These are phyloP conservation scores for Takifugu flavidus DNA, from an alignment of 2,113 vertebrate species.

Conservation along the genomic window DNA sequence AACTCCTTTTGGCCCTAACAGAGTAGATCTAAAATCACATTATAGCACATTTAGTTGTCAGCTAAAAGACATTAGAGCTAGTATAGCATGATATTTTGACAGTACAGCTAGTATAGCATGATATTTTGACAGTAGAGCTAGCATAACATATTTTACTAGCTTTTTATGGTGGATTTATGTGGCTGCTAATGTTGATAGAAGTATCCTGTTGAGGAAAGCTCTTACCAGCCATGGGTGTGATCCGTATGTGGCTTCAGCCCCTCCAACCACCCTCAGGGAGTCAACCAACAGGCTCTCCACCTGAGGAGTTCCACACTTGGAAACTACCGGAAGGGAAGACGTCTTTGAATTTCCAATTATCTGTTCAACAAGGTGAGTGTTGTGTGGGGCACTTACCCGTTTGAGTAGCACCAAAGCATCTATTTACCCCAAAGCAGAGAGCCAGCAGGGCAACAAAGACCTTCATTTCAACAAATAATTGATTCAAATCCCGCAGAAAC, in stretches of 20 bases:
- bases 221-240: slow-evolving; percentile 85
- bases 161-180: too few species aligned
- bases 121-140: too few species aligned
- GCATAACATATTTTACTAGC: too few species aligned
- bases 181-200: neutral
- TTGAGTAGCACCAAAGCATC: slow-evolving; percentile 6
- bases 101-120: too few species aligned
- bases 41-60: too few species aligned
- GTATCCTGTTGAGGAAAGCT: neutral
- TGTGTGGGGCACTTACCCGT: slow-evolving; percentile 46
- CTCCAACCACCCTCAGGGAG: slow-evolving; percentile 80
- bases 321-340: slow-evolving; percentile 49
- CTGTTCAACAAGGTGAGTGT: too few species aligned
- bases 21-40: too few species aligned
- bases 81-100: too few species aligned
- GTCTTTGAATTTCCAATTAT: neutral
- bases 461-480: slow-evolving; percentile 2
- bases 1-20: too few species aligned
- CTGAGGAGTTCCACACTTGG: slow-evolving; percentile 71
- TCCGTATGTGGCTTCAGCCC: slow-evolving; percentile 72
- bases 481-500: slow-evolving; percentile 11
- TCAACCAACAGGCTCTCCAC: slow-evolving; percentile 43
- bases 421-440: slow-evolving; percentile 49
- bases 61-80: too few species aligned
- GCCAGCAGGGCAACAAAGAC: slow-evolving; percentile 55